Evolutionary conservation across 2,113 vertebrate genomes (phyloP).

Genomic region (Melozone crissalis): DNA sequence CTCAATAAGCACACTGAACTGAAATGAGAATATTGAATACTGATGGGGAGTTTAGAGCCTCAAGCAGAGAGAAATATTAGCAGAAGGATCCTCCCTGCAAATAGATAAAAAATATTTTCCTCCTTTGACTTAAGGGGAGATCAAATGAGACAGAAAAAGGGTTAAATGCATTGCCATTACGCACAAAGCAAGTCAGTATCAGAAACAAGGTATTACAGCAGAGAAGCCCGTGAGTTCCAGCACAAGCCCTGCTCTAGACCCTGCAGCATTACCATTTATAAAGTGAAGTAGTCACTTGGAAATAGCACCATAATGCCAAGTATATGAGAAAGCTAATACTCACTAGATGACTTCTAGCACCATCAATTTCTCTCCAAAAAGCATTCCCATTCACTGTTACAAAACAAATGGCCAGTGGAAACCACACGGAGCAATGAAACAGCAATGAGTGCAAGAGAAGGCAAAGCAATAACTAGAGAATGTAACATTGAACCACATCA

Average conservation of each 20-base stretch:
- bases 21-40: not conserved
- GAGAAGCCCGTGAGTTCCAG: not conserved
- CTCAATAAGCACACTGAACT: not conserved
- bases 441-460: slow-evolving; percentile 21
- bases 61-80: not conserved
- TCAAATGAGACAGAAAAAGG: not conserved
- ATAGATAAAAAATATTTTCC: not conserved
- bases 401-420: slow-evolving; percentile 51
- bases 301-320: slow-evolving; percentile 23
- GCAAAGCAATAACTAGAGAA: slow-evolving; percentile 41
- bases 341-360: slow-evolving; percentile 33
- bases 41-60: not conserved
- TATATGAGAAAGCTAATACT: slow-evolving; percentile 36
- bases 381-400: slow-evolving; percentile 6
- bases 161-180: not conserved
- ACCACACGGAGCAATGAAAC: slow-evolving; percentile 30
- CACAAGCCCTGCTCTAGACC: not conserved
- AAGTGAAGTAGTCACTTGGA: not conserved
- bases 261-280: slow-evolving; percentile 26
- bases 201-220: not conserved
- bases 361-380: slow-evolving; percentile 41
- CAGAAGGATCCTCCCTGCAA: not conserved
- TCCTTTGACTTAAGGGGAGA: not conserved
- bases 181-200: not conserved
- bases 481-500: not conserved